Evolutionary conservation across 30 jellyfish, hydroid and myxozoan genomes (phyloP), one percentile per base, ranked within the genome.

Genomic region (Morbakka virulenta): DNA sequence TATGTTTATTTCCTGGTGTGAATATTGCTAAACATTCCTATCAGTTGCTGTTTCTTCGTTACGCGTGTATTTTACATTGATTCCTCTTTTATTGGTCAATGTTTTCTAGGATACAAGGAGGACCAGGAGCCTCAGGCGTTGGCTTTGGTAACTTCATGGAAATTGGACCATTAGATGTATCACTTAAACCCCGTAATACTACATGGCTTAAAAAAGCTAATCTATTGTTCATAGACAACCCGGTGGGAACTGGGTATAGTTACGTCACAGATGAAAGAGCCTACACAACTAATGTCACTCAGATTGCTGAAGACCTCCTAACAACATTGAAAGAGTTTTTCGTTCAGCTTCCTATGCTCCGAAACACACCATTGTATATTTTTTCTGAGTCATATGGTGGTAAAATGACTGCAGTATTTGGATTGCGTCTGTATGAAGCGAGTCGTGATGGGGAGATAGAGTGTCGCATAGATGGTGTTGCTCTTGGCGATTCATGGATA

Each of bases 101-200:
- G n/a, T n/a, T n/a, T n/a, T n/a, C n/a, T n/a, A n/a, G n/a, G n/a
- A 87, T 88, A 13, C 97, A 88, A 77, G 97, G 97, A 17, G 97
- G 97, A 4, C 97, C 97, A 49, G 97, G 97, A 52, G 97, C 85
- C 31, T 88, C 97, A 1, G 88, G 92, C 28, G 72, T 92, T 31
- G 97, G 97, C 13, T 88, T 81, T 68, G 97, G 97, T 14, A 88
- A 88, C 31, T 88, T 88, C 62, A 76, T 47, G 25, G 97, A 88
- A 69, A 74, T 88, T 4, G 97, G 97, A 50, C 97, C 97, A 20
- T 26, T 88, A 4, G 97, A 88, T 63, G 80, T 50, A 0, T 69
- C 81, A 32, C 50, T 88, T 71, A 78, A 81, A 34, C 89, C 83
- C 52, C 84, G 97, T 53, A 66, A 81, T 50, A 88, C 95, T 21